A percentile compares a stretch with the other conserved stretches of the same genome.
phyloP scores from a whole-genome alignment of 2,113 vertebrate species.

The Pithys albifrons region DNA sequence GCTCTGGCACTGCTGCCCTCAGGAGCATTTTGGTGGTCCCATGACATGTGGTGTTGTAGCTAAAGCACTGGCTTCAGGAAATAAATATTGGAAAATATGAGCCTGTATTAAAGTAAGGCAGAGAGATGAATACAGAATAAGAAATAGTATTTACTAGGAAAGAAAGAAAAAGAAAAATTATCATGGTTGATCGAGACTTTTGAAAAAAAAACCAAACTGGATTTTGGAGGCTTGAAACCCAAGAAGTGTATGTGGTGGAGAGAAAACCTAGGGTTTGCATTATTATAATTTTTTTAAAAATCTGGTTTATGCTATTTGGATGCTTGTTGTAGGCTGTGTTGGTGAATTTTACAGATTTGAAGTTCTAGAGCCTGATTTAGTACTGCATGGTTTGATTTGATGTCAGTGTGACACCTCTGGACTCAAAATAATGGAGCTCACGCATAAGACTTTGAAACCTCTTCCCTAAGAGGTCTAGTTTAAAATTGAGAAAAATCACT shows the following conservation, averaged over 20 bases:
- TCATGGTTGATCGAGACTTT: rapidly evolving
- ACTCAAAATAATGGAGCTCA: not conserved
- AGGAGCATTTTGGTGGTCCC: not conserved
- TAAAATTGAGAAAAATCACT: not conserved
- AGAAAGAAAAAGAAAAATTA: not conserved
- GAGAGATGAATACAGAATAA: not conserved
- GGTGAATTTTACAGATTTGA: not conserved
- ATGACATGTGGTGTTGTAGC: not conserved
- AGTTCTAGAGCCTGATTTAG: not conserved
- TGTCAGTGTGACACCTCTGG: not conserved
- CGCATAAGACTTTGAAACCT: not conserved
- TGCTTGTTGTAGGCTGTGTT: not conserved
- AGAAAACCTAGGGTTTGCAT: not conserved
- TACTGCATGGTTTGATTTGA: not conserved
- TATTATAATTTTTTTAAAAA: not conserved
- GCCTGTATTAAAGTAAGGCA: not conserved
- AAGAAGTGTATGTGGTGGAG: not conserved
- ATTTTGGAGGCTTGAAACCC: not conserved
- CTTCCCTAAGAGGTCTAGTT: not conserved
- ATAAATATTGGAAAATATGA: not conserved
- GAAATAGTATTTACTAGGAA: not conserved
- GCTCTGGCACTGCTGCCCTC: not conserved
- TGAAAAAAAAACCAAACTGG: not conserved
- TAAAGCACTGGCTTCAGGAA: not conserved
- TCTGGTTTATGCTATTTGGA: not conserved